phyloP scores from a whole-genome alignment of 2,113 vertebrate genomes.

The Campylorhamphus procurvoides region DNA sequence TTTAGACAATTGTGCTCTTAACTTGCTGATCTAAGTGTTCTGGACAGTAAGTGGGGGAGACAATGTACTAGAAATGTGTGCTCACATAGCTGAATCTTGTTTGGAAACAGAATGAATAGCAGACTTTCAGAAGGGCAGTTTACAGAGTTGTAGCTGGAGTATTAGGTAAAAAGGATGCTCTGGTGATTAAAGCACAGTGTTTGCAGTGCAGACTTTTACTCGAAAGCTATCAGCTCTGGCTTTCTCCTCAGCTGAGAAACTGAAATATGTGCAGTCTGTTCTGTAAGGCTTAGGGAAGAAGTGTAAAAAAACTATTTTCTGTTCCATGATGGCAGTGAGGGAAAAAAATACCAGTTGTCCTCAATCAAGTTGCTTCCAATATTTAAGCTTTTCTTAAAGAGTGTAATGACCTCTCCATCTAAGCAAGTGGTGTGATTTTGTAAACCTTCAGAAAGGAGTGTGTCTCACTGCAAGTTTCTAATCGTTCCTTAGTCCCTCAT shows the following conservation, averaged over 20 bases:
- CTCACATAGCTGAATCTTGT: neutral
- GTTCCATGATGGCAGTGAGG: neutral
- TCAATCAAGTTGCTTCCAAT: neutral
- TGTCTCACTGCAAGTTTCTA: neutral
- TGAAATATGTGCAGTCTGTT: conserved; percentile 49
- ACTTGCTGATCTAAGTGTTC: conserved; percentile 64
- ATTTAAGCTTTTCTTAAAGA: neutral
- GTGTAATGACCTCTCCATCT: neutral
- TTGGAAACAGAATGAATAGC: neutral
- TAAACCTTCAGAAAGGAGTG: neutral
- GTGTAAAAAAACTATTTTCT: conserved; percentile 1
- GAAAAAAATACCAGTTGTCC: conserved; percentile 25
- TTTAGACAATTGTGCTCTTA: conserved; percentile 45
- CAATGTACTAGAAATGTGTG: neutral
- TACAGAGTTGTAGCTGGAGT: neutral
- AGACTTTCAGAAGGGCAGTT: neutral
- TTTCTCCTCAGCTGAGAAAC: neutral
- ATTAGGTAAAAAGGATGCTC: neutral
- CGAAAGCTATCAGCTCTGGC: conserved; percentile 3
- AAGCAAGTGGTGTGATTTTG: neutral
- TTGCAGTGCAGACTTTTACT: neutral
- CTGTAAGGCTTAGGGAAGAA: conserved; percentile 12
- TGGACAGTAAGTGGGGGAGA: conserved; percentile 30
- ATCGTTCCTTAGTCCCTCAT: neutral
- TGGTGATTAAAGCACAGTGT: neutral